These are phyloP conservation scores for Zaprionus bogoriensis DNA, from an alignment of 2,888 invertebrate genomes.

Conservation along the genomic window DNA sequence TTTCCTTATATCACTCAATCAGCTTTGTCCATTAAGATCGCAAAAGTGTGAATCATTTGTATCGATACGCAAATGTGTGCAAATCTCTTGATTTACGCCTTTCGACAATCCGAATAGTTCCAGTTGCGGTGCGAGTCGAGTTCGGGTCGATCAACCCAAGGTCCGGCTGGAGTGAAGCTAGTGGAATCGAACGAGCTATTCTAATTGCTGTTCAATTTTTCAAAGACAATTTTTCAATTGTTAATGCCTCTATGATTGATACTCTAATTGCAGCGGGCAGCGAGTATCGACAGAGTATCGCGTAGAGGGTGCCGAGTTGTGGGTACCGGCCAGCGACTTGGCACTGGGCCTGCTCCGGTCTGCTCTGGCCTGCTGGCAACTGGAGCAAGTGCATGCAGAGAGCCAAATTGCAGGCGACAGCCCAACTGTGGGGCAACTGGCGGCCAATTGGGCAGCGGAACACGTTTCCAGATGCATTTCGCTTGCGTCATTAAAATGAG, in stretches of 20 bases:
- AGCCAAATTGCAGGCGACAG: conserved; percentile 47
- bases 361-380: conserved; percentile 3
- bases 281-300: too few species aligned
- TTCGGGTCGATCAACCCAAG: background rate
- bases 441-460: conserved; percentile 43
- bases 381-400: conserved; percentile 52
- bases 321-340: background rate
- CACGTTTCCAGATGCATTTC: conserved; percentile 73
- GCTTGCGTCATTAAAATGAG: conserved; percentile 75
- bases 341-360: background rate
- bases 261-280: conserved; percentile 73
- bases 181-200: conserved; percentile 48
- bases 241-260: conserved; percentile 73
- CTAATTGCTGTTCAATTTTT: conserved; percentile 71
- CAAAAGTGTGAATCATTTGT: conserved; percentile 31
- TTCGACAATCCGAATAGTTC: background rate
- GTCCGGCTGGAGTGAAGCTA: background rate
- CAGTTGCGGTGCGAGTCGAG: background rate
- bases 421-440: conserved; percentile 15
- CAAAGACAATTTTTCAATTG: conserved; percentile 77
- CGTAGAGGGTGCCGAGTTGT: conserved; percentile 30
- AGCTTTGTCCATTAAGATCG: conserved; percentile 20
- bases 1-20: conserved; percentile 36
- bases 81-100: background rate
- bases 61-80: conserved; percentile 15